phyloP scores from a whole-genome alignment of 2,888 invertebrate species.

The Nephrotoma guestfalica region DNA sequence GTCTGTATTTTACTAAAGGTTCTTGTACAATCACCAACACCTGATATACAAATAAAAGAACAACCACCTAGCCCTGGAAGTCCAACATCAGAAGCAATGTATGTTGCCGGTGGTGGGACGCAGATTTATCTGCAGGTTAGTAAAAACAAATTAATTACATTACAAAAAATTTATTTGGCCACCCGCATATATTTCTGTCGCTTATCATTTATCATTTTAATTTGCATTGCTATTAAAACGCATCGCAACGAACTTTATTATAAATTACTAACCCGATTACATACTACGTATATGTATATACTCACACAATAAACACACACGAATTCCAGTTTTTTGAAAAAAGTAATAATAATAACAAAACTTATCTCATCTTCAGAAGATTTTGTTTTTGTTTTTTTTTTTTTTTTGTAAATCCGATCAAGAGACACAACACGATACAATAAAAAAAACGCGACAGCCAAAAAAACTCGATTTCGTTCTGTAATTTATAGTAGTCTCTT shows the following conservation, averaged over 20 bases:
- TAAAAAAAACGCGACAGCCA: not conserved
- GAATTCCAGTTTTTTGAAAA: not conserved
- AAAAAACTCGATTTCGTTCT: not conserved
- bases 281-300: not conserved
- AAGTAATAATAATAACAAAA: not conserved
- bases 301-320: not conserved
- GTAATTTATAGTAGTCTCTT: not conserved
- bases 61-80: conserved; percentile 29
- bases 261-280: not conserved
- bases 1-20: conserved; percentile 21
- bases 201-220: not conserved
- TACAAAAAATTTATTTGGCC: not conserved
- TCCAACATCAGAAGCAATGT: conserved; percentile 29
- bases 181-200: not conserved
- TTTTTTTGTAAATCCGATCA: not conserved
- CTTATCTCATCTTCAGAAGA: not conserved
- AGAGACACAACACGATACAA: not conserved
- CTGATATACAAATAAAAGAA: conserved; percentile 28
- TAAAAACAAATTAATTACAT: conserved; percentile 13
- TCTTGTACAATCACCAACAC: conserved; percentile 27
- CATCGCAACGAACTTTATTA: not conserved
- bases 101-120: conserved; percentile 33
- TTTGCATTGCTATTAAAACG: not conserved
- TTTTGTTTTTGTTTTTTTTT: not conserved
- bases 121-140: conserved; percentile 34